These are phyloP conservation scores for Lamellibrachia luymesi DNA, from an alignment of 1,140 invertebrate genomes.

Conservation along the genomic window DNA sequence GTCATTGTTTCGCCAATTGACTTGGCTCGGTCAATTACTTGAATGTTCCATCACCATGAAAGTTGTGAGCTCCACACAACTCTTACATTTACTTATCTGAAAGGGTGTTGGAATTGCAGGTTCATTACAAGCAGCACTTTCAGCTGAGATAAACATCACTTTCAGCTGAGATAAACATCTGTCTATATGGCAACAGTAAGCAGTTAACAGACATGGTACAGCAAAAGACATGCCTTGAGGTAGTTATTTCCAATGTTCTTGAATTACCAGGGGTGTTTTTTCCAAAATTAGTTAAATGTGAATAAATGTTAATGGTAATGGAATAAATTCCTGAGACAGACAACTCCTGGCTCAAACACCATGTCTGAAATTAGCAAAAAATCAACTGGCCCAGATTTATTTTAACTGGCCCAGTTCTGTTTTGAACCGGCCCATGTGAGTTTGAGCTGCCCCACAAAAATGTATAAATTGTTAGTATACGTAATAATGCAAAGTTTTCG, in stretches of 20 bases:
- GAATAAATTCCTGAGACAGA: background rate
- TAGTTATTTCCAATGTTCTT: background rate
- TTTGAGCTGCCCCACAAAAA: no score
- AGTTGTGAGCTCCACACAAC: background rate
- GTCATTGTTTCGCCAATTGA: background rate
- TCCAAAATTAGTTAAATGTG: background rate
- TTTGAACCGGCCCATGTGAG: no score
- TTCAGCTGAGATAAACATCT: background rate
- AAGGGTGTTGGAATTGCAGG: background rate
- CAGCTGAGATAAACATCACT: background rate
- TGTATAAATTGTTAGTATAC: no score
- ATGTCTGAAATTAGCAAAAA: no score
- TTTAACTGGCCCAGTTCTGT: no score
- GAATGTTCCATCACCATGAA: background rate
- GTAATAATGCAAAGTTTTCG: no score
- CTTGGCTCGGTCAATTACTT: background rate
- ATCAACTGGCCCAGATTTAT: no score
- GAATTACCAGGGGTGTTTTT: background rate
- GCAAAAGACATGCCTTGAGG: background rate
- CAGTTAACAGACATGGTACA: background rate
- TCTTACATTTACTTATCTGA: background rate
- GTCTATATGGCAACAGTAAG: background rate
- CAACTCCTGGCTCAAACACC: background rate
- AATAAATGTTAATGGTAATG: background rate
- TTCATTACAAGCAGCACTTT: background rate